These are phyloP conservation scores for Elaphurus davidianus DNA, from an alignment of 2,113 vertebrate genomes.

Conservation along the genomic window DNA sequence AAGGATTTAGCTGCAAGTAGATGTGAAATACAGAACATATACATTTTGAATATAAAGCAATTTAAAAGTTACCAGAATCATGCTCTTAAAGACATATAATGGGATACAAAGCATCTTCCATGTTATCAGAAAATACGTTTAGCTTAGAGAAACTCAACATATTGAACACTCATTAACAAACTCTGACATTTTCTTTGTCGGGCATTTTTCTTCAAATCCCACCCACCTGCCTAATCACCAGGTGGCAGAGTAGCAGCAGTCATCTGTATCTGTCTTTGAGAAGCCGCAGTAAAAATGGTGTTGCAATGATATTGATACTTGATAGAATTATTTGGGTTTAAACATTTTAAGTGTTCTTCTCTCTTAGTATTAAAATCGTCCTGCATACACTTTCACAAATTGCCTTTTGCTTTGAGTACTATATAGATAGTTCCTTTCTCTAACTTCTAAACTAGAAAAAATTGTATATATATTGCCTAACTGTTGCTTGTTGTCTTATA, in stretches of 20 bases:
- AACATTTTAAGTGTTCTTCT: background rate
- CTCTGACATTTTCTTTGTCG: background rate
- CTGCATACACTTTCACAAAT: background rate
- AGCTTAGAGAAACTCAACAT: background rate
- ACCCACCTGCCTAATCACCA: slow-evolving; percentile 54
- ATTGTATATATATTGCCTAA: background rate
- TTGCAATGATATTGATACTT: background rate
- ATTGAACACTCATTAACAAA: background rate
- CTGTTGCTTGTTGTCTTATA: background rate
- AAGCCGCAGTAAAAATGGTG: background rate
- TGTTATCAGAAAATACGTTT: background rate
- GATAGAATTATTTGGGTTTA: background rate
- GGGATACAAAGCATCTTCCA: background rate
- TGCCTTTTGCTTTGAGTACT: background rate
- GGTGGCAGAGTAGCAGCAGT: slow-evolving; percentile 42
- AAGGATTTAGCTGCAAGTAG: background rate
- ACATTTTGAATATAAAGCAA: background rate
- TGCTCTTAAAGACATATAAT: background rate
- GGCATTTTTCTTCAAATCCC: background rate
- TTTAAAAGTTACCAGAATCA: background rate
- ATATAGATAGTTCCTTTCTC: background rate
- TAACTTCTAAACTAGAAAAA: slow-evolving; percentile 37
- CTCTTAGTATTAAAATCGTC: slow-evolving; percentile 32
- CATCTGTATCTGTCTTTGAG: background rate
- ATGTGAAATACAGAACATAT: background rate